Evolutionary conservation across 2,888 invertebrate species (phyloP), one percentile per base, ranked within the genome.

Genomic region (Apotomis capreana): DNA sequence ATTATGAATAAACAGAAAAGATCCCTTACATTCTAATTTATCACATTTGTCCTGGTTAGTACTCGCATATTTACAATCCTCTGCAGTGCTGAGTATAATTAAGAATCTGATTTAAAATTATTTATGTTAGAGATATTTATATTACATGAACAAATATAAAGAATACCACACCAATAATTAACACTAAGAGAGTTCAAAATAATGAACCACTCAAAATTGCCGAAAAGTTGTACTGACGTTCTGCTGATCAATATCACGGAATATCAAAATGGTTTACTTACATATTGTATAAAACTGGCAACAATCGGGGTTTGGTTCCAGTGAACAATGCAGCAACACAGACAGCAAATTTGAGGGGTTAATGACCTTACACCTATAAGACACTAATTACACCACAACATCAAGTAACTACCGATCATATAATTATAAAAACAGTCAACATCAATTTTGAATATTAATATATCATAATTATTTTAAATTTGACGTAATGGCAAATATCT

Each of bases 371-470:
- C 80, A 82, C 79, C 87, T 89, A 92, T 92, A 93, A 93, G 92
- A 93, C 93, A 93, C 93, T 92, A 92, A 89, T 88, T 91, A 94
- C 93, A 88, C 92, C 94, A 94, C 94, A 93, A 94, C 94, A 94
- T 92, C 93, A 90, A 94, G 86, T 94, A 92, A 92, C 93, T 93
- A 91, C 93, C 87, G 93, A 88, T 87, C 88, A 89, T 93, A 92
- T 91, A 91, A 90, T 92, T 92, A 92, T 92, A 91, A 93, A 91
- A 94, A 94, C 93, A 93, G 92, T 94, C 93, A 94, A 94, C 94
- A 94, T 92, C 93, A 89, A 94, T 91, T 93, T 91, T 84, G 91
- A 91, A 93, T 93, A 90, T 68, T 72, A 72, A 72, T 72, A 88
- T 91, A 87, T 88, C 86, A 83, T 88, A 87, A 87, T 65, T 70